A percentile compares a stretch with the other conserved stretches of the same genome.
phyloP scores from a whole-genome alignment of 1,140 invertebrate species.

The Atta colombica region DNA sequence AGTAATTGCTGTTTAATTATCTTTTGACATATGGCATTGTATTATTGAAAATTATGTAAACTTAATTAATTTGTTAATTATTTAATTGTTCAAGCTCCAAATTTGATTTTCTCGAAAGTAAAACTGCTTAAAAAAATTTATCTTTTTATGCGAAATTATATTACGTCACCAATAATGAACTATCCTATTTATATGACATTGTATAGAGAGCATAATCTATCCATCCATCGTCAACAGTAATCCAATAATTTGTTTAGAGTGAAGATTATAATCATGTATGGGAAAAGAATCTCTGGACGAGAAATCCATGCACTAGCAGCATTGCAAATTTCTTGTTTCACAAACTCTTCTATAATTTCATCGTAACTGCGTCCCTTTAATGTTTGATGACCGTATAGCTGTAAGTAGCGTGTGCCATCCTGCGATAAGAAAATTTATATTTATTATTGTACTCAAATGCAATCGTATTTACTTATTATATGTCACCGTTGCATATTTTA shows the following conservation, averaged over 20 bases:
- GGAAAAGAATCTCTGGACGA: background rate
- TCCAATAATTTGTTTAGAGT: conserved; percentile 1
- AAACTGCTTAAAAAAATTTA: conserved; percentile 10
- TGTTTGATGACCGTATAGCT: conserved; percentile 64
- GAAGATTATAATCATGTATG: conserved; percentile 19
- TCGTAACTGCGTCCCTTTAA: conserved; percentile 67
- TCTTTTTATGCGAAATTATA: background rate
- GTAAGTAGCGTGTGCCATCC: conserved; percentile 75
- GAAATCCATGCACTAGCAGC: background rate
- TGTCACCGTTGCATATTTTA: background rate
- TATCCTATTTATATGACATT: background rate
- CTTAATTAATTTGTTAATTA: conserved; percentile 4
- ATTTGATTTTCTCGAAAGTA: conserved; percentile 12
- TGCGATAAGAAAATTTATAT: conserved; percentile 67
- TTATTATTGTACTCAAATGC: conserved; percentile 21
- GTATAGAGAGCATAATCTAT: background rate
- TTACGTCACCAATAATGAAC: conserved; percentile 11
- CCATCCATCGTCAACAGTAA: background rate
- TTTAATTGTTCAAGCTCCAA: background rate
- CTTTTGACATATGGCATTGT: background rate
- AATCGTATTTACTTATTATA: background rate
- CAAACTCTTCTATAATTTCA: conserved; percentile 70
- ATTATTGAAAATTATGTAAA: conserved; percentile 23
- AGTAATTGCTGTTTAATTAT: conserved; percentile 7
- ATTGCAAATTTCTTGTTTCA: conserved; percentile 56